Evolutionary conservation across 2,888 invertebrate genomes (phyloP).

Genomic region (Micoletzkya japonica): DNA sequence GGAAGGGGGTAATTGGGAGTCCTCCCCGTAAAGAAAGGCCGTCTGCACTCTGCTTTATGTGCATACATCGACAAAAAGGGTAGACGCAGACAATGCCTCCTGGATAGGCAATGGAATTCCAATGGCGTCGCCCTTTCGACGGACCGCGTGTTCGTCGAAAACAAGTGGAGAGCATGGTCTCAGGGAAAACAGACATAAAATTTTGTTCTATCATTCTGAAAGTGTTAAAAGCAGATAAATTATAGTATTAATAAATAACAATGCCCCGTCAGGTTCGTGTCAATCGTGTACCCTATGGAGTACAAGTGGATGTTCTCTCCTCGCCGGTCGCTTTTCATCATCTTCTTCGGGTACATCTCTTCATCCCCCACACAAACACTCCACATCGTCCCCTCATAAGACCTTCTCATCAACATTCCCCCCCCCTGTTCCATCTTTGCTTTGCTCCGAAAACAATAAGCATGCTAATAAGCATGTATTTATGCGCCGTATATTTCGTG

Average conservation of each 20-base stretch:
- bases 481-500: too few relatives aligned
- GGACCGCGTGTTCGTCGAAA: too few relatives aligned
- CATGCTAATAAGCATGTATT: too few relatives aligned
- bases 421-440: neutral
- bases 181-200: neutral
- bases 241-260: neutral
- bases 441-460: too few relatives aligned
- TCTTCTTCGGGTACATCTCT: conserved; percentile 36
- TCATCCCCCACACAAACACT: neutral
- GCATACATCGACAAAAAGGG: too few relatives aligned
- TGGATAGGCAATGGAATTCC: too few relatives aligned
- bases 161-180: too few relatives aligned
- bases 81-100: too few relatives aligned
- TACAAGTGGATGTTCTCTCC: conserved; percentile 57
- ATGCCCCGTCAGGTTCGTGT: conserved; percentile 53
- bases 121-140: too few relatives aligned
- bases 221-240: neutral
- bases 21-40: too few relatives aligned
- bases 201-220: neutral
- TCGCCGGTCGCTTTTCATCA: conserved; percentile 37
- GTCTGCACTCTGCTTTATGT: too few relatives aligned
- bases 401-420: conserved; percentile 12
- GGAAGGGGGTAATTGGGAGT: too few relatives aligned
- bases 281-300: conserved; percentile 60
- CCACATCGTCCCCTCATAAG: neutral